These are phyloP conservation scores for Hippocampus zosterae DNA, from an alignment of 2,113 vertebrate species.

Conservation along the genomic window DNA sequence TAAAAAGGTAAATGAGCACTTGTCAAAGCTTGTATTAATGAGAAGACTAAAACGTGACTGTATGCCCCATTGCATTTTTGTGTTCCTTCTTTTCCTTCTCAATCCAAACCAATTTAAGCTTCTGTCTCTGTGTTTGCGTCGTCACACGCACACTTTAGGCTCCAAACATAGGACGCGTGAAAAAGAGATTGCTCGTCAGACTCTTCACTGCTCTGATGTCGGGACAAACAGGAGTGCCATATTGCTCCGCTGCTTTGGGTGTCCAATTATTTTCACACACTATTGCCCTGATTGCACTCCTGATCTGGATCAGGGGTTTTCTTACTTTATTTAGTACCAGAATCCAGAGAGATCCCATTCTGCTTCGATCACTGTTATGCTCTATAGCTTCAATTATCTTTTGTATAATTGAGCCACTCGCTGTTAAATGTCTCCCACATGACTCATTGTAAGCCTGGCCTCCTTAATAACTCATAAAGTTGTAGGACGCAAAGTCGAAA, in stretches of 20 bases:
- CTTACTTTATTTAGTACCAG: conserved; percentile 32
- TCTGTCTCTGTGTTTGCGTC: conserved; percentile 45
- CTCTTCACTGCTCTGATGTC: conserved; percentile 49
- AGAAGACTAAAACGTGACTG: conserved; percentile 48
- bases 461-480: conserved; percentile 48
- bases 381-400: conserved; percentile 47
- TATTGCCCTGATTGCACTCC: conserved; percentile 47
- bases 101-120: conserved; percentile 39
- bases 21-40: conserved; percentile 51
- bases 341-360: conserved; percentile 30
- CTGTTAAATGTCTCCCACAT: conserved; percentile 33
- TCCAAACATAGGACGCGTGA: conserved; percentile 44
- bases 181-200: conserved; percentile 55
- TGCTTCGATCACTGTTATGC: conserved; percentile 24
- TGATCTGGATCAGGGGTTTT: conserved; percentile 41
- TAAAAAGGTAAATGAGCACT: conserved; percentile 12
- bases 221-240: conserved; percentile 46
- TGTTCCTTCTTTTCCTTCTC: conserved; percentile 51
- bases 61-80: conserved; percentile 54
- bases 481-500: conserved; percentile 31
- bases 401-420: conserved; percentile 32
- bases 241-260: conserved; percentile 31
- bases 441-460: conserved; percentile 24
- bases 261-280: conserved; percentile 62
- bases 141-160: conserved; percentile 48